phyloP scores from a whole-genome alignment of 1,140 invertebrate species.

The Paramacrobiotus metropolitanus region DNA sequence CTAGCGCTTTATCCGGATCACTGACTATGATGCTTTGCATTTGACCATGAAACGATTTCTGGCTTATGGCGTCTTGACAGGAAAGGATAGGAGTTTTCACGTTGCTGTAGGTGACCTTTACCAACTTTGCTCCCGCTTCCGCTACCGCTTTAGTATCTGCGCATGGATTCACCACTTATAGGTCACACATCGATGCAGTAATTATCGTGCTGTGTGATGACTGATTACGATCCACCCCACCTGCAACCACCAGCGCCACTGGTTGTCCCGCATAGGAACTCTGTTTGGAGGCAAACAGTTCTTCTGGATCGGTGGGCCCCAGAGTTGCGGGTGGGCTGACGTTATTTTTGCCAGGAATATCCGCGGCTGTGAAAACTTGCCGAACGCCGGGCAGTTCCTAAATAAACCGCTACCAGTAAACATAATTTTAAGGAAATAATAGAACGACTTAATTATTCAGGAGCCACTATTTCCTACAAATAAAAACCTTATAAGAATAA shows the following conservation, averaged over 20 bases:
- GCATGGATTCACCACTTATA: constrained; percentile 16
- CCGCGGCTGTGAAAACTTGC: constrained; percentile 40
- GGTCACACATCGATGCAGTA: not conserved
- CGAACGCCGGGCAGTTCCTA: constrained; percentile 36
- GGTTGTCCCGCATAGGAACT: constrained; percentile 35
- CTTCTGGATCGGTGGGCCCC: not conserved
- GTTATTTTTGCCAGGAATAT: constrained; percentile 43
- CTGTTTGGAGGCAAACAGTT: constrained; percentile 7
- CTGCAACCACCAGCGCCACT: constrained; percentile 41
- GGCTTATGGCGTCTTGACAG: constrained; percentile 33
- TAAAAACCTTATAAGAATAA: no score
- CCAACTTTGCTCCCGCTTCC: constrained; percentile 33
- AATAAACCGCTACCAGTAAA: not conserved
- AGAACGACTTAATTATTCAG: no score
- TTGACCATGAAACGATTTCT: constrained; percentile 21
- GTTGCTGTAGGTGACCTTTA: constrained; percentile 39
- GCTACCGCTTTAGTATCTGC: constrained; percentile 29
- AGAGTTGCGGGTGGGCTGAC: constrained; percentile 5
- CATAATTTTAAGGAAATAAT: not conserved
- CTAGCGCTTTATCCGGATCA: constrained; percentile 7
- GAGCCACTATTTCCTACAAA: no score
- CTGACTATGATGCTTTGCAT: constrained; percentile 18
- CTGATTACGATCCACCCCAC: no score
- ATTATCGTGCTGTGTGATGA: not conserved
- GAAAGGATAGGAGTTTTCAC: constrained; percentile 30